Conservation (phyloP, 1,140 invertebrate genomes). For the Bombus waltoni region DNA sequence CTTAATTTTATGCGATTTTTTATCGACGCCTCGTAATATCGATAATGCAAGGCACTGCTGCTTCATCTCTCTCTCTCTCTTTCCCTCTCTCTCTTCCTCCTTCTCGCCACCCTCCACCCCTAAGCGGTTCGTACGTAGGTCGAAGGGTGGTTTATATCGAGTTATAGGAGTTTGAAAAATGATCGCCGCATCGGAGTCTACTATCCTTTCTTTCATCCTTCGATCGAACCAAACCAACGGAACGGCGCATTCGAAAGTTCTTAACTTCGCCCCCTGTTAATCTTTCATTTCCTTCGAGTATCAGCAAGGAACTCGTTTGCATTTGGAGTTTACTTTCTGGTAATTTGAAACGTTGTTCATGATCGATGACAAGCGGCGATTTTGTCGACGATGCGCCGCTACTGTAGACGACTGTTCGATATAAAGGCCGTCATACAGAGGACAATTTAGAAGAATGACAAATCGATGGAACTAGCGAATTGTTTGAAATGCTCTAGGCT, state of each 20-base stretch:
- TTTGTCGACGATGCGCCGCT: neutral
- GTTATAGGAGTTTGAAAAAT: constrained; percentile 80
- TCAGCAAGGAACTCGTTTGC: constrained; percentile 14
- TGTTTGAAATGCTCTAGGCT: no score
- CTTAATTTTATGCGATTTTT: constrained; percentile 83
- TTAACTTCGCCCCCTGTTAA: neutral
- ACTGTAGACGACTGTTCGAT: no score
- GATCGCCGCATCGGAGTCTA: constrained; percentile 71
- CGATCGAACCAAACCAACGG: constrained; percentile 43
- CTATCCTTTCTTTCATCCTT: constrained; percentile 66
- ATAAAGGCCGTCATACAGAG: no score
- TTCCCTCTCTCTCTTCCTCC: constrained; percentile 22
- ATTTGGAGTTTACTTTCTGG: neutral
- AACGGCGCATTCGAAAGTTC: neutral
- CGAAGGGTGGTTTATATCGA: constrained; percentile 77
- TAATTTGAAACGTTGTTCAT: neutral
- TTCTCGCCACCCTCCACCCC: neutral
- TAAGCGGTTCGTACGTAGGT: constrained; percentile 32
- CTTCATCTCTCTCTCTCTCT: constrained; percentile 41
- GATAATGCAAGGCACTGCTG: constrained; percentile 79
- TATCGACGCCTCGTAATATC: constrained; percentile 82
- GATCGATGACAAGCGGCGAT: neutral
- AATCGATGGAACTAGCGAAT: no score
- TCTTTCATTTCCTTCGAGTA: constrained; percentile 22
- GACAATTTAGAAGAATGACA: no score